phyloP scores from a whole-genome alignment of 2,888 invertebrate species.

The Nephrotoma guestfalica region DNA sequence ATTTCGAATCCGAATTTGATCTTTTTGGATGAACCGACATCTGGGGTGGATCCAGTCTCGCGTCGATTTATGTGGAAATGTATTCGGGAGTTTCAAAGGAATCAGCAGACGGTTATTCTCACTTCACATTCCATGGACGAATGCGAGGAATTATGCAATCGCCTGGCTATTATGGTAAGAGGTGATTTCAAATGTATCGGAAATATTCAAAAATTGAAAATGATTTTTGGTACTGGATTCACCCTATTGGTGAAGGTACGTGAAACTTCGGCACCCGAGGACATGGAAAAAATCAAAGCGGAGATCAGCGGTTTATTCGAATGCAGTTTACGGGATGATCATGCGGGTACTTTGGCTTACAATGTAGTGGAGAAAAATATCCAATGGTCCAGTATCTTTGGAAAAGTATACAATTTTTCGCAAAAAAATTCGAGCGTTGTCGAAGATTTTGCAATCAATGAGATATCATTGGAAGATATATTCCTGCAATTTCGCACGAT shows the following conservation, averaged over 20 bases:
- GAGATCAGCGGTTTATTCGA: conserved; percentile 39
- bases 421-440: conserved; percentile 32
- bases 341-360: conserved; percentile 54
- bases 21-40: conserved; percentile 60
- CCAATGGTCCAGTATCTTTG: conserved; percentile 48
- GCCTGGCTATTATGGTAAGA: conserved; percentile 61
- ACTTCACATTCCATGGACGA: conserved; percentile 77
- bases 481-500: conserved; percentile 33
- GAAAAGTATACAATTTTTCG: conserved; percentile 40
- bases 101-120: conserved; percentile 44
- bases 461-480: conserved; percentile 68
- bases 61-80: conserved; percentile 49
- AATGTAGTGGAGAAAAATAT: conserved; percentile 42
- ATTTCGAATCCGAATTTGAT: conserved; percentile 48
- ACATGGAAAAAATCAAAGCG: conserved; percentile 32
- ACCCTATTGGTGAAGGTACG: conserved; percentile 39
- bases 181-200: conserved; percentile 63
- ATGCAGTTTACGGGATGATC: conserved; percentile 52
- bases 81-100: conserved; percentile 35
- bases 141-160: conserved; percentile 65
- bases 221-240: conserved; percentile 52
- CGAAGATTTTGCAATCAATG: conserved; percentile 63
- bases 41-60: conserved; percentile 55
- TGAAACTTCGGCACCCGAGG: conserved; percentile 15
- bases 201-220: conserved; percentile 54